Conservation (phyloP, 2,888 invertebrate species). For the Trissonchulus sp. region DNA sequence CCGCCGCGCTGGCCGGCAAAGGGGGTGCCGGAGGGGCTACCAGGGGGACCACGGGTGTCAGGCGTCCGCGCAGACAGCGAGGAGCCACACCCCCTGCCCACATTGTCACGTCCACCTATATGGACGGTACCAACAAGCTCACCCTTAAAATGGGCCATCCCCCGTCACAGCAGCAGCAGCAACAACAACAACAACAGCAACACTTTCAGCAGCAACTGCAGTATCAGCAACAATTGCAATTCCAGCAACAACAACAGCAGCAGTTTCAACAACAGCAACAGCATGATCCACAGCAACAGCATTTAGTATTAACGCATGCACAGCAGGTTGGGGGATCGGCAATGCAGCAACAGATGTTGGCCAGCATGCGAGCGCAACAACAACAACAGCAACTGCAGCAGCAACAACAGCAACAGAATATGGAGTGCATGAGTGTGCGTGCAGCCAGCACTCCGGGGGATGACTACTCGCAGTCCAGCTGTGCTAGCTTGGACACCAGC, state of each 20-base stretch:
- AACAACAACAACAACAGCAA: constrained; percentile 1
- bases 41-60: not conserved
- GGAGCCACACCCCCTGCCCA: not conserved
- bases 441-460: not conserved
- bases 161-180: not conserved
- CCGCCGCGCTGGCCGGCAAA: not conserved
- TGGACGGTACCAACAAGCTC: not conserved
- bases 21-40: not conserved
- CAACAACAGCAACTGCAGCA: constrained; percentile 14
- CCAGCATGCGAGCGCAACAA: not conserved
- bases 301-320: constrained; percentile 1
- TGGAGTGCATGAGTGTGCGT: not conserved
- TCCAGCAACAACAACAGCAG: constrained; percentile 6
- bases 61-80: not conserved
- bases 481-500: not conserved
- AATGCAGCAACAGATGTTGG: constrained; percentile 15
- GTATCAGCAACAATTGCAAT: constrained; percentile 1
- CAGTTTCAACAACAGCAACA: constrained; percentile 11
- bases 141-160: constrained; percentile 7
- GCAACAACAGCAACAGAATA: constrained; percentile 17
- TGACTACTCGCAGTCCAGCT: not conserved
- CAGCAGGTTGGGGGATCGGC: not conserved
- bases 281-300: not conserved
- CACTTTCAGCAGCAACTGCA: constrained; percentile 2
- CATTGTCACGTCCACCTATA: not conserved